Base-by-base conservation (phyloP, 1,140 invertebrate genomes). In the Neelides sp. region DNA sequence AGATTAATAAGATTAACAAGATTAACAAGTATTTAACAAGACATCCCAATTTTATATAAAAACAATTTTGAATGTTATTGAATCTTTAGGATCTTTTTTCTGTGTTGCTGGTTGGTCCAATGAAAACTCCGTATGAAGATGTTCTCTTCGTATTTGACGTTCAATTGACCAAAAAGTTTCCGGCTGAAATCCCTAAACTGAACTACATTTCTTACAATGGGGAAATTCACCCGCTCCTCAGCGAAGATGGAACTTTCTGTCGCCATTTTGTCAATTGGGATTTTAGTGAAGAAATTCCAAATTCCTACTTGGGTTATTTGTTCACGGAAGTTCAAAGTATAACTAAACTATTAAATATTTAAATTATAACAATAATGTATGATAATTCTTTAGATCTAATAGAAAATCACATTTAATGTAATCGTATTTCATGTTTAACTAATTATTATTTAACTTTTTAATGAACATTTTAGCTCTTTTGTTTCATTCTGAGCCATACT, bases 141-240 rank as follows among this genome's bases (percentile, higher is more conserved):
- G 90, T 86, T 1, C 70, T 95, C 22, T 95, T 95, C 66, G 75
- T 92, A 56, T 95, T 96, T 68, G 92, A 96, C 68, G 80, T 96
- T 61, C 87, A 93, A 71, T 69, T 96, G 30, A 84, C 87, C 5
- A 74, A 77, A 1, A 83, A 91, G 64, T 95, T 93, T 70, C 91
- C 90, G 2, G 74, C 75, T 39, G 78, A 75, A 34, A 91, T 91
- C 13, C 92, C 92, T 22, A 66, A 82, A 4, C 86, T 87, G 61
- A 85, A 91, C 70, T 95, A 93, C 63, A 79, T 90, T 47, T 88
- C 82, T 39, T 93, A 86, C 66, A 91, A 85, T 65, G 78, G 77
- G 35, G 90, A 94, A 22, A 73, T 95, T 5, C 95, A 94, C 71
- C 92, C 91, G 0, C 94, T 94, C 69, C 71, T 95, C 0, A 94